Conservation (phyloP, 2,888 invertebrate genomes). For the Hoplodrina ambigua region DNA sequence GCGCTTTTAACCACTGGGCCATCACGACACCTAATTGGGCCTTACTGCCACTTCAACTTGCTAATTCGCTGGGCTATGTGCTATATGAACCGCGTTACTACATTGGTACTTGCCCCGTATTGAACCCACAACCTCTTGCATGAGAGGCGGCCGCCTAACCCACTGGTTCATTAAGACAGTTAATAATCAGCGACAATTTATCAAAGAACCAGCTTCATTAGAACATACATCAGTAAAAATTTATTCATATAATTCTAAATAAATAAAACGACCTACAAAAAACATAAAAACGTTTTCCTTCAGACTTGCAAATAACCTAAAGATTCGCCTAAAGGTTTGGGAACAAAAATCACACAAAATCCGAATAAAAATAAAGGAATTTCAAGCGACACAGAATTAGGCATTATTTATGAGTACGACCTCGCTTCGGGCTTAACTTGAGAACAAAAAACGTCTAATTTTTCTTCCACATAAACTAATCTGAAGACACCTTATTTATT, state of each 20-base stretch:
- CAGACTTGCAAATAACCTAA: constrained; percentile 7
- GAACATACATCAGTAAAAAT: too few relatives aligned
- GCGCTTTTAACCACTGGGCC: too few relatives aligned
- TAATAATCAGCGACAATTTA: too few relatives aligned
- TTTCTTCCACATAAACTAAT: constrained; percentile 50
- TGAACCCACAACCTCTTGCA: too few relatives aligned
- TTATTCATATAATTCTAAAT: neutral
- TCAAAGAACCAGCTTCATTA: too few relatives aligned
- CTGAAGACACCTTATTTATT: constrained; percentile 48
- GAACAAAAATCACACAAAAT: constrained; percentile 38
- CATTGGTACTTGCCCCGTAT: too few relatives aligned
- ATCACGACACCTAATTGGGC: too few relatives aligned
- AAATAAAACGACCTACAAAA: constrained; percentile 1
- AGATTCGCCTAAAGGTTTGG: constrained; percentile 19
- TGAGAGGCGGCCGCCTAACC: too few relatives aligned
- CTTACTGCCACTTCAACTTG: too few relatives aligned
- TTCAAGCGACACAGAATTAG: constrained; percentile 50
- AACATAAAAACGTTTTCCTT: neutral
- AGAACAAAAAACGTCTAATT: constrained; percentile 43
- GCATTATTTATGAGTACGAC: constrained; percentile 57
- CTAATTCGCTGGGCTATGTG: too few relatives aligned
- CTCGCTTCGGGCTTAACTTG: constrained; percentile 36
- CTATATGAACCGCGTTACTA: too few relatives aligned
- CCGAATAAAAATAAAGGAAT: constrained; percentile 42
- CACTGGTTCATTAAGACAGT: too few relatives aligned